A percentile compares a stretch with the other conserved stretches of the same genome.
Evolutionary conservation across 2,888 invertebrate species (phyloP).

Genomic region (Lasioglossum leucozonium): DNA sequence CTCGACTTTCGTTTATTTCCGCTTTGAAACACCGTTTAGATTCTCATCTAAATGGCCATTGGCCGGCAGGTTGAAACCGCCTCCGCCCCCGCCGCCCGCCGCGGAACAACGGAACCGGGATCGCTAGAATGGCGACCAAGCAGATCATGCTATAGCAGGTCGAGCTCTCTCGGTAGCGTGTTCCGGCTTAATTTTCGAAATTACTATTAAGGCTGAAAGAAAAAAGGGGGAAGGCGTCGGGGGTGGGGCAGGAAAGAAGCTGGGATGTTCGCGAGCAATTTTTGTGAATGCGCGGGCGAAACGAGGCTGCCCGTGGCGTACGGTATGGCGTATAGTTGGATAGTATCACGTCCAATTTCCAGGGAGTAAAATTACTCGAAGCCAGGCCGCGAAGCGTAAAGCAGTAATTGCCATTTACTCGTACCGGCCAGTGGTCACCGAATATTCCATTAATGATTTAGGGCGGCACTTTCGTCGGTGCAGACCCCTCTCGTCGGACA

Average conservation of each 20-base stretch:
- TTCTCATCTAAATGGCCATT: background rate
- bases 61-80: constrained; percentile 23
- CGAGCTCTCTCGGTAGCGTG: background rate
- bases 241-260: background rate
- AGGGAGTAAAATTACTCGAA: constrained; percentile 72
- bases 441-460: constrained; percentile 75
- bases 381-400: constrained; percentile 72
- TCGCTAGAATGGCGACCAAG: constrained; percentile 36
- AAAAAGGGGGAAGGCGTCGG: background rate
- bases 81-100: background rate
- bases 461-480: constrained; percentile 68
- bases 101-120: constrained; percentile 23
- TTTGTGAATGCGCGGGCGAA: constrained; percentile 25
- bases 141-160: background rate
- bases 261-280: constrained; percentile 29
- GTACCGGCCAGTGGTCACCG: constrained; percentile 70
- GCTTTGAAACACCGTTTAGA: background rate
- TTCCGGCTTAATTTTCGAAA: constrained; percentile 40
- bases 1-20: background rate
- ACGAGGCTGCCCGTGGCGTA: constrained; percentile 8
- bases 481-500: constrained; percentile 64
- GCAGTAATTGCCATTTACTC: constrained; percentile 74
- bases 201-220: constrained; percentile 15
- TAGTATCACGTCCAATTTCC: constrained; percentile 68
- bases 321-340: constrained; percentile 58